These are phyloP conservation scores for Apteryx mantelli DNA, from an alignment of 2,113 vertebrate genomes.

Conservation along the genomic window DNA sequence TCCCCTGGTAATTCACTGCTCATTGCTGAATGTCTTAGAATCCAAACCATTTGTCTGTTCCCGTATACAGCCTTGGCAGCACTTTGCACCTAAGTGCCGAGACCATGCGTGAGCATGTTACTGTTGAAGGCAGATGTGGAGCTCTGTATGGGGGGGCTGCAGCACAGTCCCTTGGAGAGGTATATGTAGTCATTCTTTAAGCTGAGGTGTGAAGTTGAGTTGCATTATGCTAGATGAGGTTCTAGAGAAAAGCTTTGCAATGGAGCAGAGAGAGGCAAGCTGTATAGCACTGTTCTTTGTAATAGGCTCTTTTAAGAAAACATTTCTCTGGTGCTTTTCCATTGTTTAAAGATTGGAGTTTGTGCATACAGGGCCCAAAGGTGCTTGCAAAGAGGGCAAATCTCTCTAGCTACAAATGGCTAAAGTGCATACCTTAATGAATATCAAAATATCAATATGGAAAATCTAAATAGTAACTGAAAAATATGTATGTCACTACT, in stretches of 20 bases:
- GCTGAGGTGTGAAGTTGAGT: rapidly evolving
- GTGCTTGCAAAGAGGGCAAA: not conserved
- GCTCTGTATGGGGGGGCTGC: not conserved
- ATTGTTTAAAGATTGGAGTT: not conserved
- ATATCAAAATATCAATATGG: not conserved
- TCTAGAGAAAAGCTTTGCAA: not conserved
- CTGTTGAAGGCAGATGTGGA: not conserved
- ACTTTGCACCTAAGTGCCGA: not conserved
- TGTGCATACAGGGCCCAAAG: rapidly evolving
- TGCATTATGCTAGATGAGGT: not conserved
- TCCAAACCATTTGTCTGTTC: not conserved
- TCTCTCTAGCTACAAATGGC: not conserved
- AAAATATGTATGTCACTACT: not conserved
- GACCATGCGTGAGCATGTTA: not conserved
- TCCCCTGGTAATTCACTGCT: not conserved
- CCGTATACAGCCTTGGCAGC: not conserved
- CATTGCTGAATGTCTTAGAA: not conserved
- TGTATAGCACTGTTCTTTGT: not conserved
- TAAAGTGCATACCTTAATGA: not conserved
- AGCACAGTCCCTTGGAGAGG: not conserved
- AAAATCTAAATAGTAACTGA: not conserved
- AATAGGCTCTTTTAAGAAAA: not conserved
- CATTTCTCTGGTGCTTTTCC: not conserved
- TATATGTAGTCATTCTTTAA: not conserved
- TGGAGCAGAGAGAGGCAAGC: not conserved